Base-by-base conservation (phyloP, 2,113 vertebrate species). In the Xiphophorus maculatus region DNA sequence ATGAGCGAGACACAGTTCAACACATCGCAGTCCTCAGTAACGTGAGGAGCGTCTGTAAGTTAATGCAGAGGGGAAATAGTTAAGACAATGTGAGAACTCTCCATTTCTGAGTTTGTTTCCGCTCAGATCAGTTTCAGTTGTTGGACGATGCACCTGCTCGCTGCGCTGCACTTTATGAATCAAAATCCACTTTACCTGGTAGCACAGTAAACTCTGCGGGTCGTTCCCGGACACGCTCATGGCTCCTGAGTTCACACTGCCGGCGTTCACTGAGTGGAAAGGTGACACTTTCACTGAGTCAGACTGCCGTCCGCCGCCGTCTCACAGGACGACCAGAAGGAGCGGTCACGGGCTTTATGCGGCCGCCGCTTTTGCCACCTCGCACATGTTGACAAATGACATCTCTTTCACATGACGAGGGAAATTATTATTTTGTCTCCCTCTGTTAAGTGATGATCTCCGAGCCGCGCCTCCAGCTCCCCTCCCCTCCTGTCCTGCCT, bases 161-260 rank as follows among this genome's bases (percentile, higher is more conserved):
- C 9, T 5, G 51, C 22, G 25, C 51, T 58, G 51, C 51, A 58
- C 51, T 58, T 58, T n/a, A 58, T 58, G 51, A 58, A 58, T n/a
- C 51, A 58, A 84, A 76, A 35, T 4, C 13, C 58, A 73, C 82
- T 77, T 77, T 94, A 97, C 96, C 96, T 96, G 96, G 87, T 96
- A 96, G 92, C 96, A 92, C 84, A 97, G 94, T 63, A 95, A 94
- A 80, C 94, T 91, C 69, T 95, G 95, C 37, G 95, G 88, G 83
- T 96, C 95, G 82, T 73, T 94, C 88, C 89, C 93, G 14, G 94
- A 95, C 95, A 95, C 95, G 85, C 85, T 90, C 65, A 60, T 66
- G 78, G 77, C 40, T 64, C 80, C 69, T 27, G 81, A 32, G 65
- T 54, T 60, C 40, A 76, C 80, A 66, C 73, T 74, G 58, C 71